Evolutionary conservation across 1,140 invertebrate genomes (phyloP).

Genomic region (Steinernema khuongi): DNA sequence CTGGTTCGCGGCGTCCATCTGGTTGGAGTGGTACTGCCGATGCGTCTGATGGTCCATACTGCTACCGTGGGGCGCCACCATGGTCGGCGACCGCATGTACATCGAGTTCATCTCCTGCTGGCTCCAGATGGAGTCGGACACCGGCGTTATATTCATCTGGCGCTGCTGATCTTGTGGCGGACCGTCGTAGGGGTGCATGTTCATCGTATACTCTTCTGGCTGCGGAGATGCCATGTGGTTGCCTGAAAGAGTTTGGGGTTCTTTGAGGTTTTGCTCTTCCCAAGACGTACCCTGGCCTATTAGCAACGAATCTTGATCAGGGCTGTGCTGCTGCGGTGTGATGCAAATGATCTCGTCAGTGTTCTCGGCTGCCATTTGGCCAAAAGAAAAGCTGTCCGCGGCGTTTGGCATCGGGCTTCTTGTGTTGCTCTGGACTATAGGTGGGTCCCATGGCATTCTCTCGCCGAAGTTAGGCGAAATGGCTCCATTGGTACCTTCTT

Average conservation of each 20-base stretch:
- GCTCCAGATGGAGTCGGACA: not conserved
- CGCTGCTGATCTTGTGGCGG: slow-evolving; percentile 4
- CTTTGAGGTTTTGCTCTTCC: not conserved
- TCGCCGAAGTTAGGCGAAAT: too few relatives aligned
- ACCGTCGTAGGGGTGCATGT: not conserved
- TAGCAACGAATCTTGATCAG: not conserved
- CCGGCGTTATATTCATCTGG: slow-evolving; percentile 11
- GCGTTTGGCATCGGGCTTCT: too few relatives aligned
- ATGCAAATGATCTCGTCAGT: too few relatives aligned
- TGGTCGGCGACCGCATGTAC: slow-evolving; percentile 13
- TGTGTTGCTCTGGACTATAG: too few relatives aligned
- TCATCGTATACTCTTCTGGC: not conserved
- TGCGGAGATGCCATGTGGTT: not conserved
- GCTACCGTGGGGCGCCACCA: slow-evolving; percentile 18
- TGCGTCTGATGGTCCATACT: slow-evolving; percentile 6
- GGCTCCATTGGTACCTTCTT: too few relatives aligned
- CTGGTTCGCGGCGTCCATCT: not conserved
- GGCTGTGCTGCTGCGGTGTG: not conserved
- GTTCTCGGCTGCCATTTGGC: too few relatives aligned
- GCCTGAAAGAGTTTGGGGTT: not conserved
- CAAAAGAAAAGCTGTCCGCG: too few relatives aligned
- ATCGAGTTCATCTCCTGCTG: slow-evolving; percentile 16
- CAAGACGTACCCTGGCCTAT: not conserved
- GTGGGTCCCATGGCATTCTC: too few relatives aligned
- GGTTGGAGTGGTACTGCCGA: slow-evolving; percentile 10